Conservation (phyloP, 2,888 invertebrate species). For the Malacosoma neustria region DNA sequence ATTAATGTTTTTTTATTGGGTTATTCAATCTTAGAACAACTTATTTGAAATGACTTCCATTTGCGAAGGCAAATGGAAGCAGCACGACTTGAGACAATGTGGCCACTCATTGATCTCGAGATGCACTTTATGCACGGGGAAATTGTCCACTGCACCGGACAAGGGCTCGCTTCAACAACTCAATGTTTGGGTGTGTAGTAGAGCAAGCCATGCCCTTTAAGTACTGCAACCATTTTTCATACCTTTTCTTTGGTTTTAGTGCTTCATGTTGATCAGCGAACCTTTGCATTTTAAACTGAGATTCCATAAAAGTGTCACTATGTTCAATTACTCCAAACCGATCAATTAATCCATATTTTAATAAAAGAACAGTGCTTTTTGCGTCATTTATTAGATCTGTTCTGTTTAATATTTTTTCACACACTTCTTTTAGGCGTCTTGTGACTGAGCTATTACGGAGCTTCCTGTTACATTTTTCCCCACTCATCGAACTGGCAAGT, state of each 20-base stretch:
- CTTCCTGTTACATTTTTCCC: constrained; percentile 18
- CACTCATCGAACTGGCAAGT: constrained; percentile 12
- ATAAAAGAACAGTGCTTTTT: constrained; percentile 4
- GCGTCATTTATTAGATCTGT: no score
- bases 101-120: no score
- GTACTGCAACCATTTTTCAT: constrained; percentile 7
- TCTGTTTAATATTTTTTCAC: constrained; percentile 1
- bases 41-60: no score
- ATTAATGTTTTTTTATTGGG: no score
- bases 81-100: no score
- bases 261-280: constrained; percentile 12
- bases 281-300: constrained; percentile 9
- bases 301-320: constrained; percentile 15
- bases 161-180: no score
- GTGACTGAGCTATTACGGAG: constrained; percentile 17
- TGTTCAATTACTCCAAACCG: constrained; percentile 13
- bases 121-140: no score
- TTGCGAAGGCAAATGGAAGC: no score
- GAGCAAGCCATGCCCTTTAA: no score
- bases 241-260: constrained; percentile 10
- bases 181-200: no score
- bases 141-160: no score
- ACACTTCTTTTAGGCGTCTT: constrained; percentile 13
- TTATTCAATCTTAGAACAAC: no score
- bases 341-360: constrained; percentile 9